Evolutionary conservation across 2,888 invertebrate genomes (phyloP), one percentile per base, ranked within the genome.

Genomic region (Antheraea yamamai): DNA sequence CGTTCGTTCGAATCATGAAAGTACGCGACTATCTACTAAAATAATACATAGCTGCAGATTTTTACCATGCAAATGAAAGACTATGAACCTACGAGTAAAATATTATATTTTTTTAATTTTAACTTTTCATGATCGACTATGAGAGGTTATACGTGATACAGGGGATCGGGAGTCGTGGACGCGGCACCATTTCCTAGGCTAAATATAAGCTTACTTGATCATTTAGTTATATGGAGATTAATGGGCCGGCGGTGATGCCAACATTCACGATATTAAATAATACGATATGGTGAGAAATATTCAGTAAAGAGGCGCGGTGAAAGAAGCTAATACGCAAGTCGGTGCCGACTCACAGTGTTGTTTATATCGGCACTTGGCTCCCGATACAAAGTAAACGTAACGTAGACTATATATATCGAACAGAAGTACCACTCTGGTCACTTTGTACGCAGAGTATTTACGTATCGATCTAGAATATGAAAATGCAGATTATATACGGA

Each of bases 171-270:
- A 81, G 86, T 84, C 84, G 80, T 89, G 87, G 88, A 87, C 87
- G 85, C 91, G 93, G 88, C 92, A 94, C 88, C 91, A 86, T 93
- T 94, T 93, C 89, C 90, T 89, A 86, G 80, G 92, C 93, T 94
- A 94, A 93, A 94, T 93, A 93, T 94, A 94, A 91, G 91, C 92
- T 94, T 90, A 91, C 92, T 94, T 93, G 93, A 94, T 94, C 93
- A 93, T 94, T 93, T 94, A 92, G 94, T 94, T 94, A 94, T 93
- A 93, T 93, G 90, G 91, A 94, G 94, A 94, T 94, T 92, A 94
- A 94, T 94, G 89, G 90, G 87, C 87, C 85, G 87, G 87, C 84
- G 87, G 86, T 85, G 89, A 92, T 90, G 93, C 91, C 91, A 92
- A 91, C 91, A 87, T 91, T 88, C 81, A 86, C 89, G 90, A 89